Base-by-base conservation (phyloP, 2,797 vertebrate species). In the Catharus ustulatus region DNA sequence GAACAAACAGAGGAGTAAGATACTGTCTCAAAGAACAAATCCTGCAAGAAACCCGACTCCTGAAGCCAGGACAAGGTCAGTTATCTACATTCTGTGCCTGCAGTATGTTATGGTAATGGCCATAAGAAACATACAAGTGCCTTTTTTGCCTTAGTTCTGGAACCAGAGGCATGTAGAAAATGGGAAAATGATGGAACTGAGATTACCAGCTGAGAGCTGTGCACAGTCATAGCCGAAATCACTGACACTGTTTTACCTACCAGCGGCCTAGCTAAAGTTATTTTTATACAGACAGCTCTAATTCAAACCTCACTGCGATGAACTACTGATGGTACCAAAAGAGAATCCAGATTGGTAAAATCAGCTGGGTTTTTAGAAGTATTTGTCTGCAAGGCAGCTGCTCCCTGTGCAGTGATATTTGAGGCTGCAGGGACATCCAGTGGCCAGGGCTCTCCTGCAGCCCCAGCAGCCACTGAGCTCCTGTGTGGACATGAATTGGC, bases 341-440 rank as follows among this genome's bases (percentile, higher is more conserved):
- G 67, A 83, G 66, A 93, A 55, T 43, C 38, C 61, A 80, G 15
- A 83, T 0, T 1, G 18, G 9, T 22, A 21, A 34, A 13, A 45
- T 20, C 40, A 45, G 52, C 0, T 5, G 13, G 5, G 43, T 3
- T 71, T 64, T 58, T 18, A 10, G 3, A 40, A 59, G 27, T 11
- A 8, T 51, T 40, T 30, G 40, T 45, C 22, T 52, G 69, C 24
- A 42, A 34, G 58, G 36, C 30, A 80, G 57, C 64, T 19, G 81
- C 58, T 84, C 27, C 32, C 32, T 62, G 36, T 15, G 8, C 36
- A 43, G 13, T 2, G 23, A 4, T 69, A 13, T 8, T 5, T 85
- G 81, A 77, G 73, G 82, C 76, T 61, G 72, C 57, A 95, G 96
- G 84, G 88, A 51, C 96, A 94, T 67, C 96, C 94, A 78, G 96